Base-by-base conservation (phyloP, 2,888 invertebrate genomes). In the Scaptomyza caliginosa region DNA sequence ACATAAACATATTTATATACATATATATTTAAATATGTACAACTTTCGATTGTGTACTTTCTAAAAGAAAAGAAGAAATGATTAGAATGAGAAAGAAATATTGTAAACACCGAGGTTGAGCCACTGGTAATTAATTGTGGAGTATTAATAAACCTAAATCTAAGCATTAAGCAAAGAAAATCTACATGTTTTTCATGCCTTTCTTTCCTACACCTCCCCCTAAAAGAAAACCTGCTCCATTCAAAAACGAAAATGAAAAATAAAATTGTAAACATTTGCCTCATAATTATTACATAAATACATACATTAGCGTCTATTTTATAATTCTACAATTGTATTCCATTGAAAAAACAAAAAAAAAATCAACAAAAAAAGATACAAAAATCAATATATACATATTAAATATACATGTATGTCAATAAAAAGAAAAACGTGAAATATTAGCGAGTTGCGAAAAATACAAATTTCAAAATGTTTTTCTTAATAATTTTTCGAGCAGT, bases 241-340 rank as follows among this genome's bases (percentile, higher is more conserved):
- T 45, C 23, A 52, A 58, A 43, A 30, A 52, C 1, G n/a, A 57
- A 57, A 42, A 64, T 39, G 36, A 57, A 51, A 60, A 55, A 46
- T 10, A 32, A 60, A 55, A 64, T 42, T 77, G 50, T 60, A 68
- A 68, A 67, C 78, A 76, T 78, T 80, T 81, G 82, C 85, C 80
- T 78, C 79, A 77, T 68, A 66, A 68, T 65, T 74, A 76, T 78
- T 80, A 77, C 64, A 78, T 68, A 66, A 50, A 59, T 55, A 49
- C 58, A 60, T 50, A 52, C 58, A 59, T 71, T 74, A 84, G 68
- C 56, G 50, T 67, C 69, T 83, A 80, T 75, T 71, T 67, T 67
- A 74, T 76, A 77, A 60, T 85, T 81, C 69, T 79, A 82, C 69
- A 77, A 74, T 67, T 85, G 77, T 79, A 81, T 74, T 77, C 52